Percentiles rank a stretch among this genome's conserved stretches.
Evolutionary conservation across 2,888 invertebrate species (phyloP).

Genomic region (Athripsodes cinereus): DNA sequence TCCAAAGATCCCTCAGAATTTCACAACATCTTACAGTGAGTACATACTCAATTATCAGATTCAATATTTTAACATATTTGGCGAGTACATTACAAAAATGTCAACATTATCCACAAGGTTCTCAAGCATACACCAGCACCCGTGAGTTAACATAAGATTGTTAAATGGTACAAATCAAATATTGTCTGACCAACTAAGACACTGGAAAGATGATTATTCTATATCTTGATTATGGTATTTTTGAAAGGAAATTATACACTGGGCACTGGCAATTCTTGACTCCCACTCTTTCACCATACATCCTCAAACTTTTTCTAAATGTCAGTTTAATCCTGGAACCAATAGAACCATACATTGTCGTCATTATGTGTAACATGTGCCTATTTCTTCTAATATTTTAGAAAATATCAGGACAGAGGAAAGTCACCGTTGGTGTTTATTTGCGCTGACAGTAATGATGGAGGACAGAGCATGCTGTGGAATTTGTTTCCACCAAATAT

Average conservation of each 20-base stretch:
- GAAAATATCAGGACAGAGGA: slow-evolving; percentile 54
- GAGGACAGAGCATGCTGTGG: slow-evolving; percentile 50
- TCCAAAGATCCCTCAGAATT: slow-evolving; percentile 60
- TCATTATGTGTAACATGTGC: no score
- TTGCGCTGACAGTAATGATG: slow-evolving; percentile 62
- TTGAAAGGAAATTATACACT: no score
- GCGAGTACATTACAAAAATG: background rate
- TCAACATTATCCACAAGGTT: background rate
- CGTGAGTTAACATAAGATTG: no score
- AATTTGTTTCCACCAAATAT: slow-evolving; percentile 60
- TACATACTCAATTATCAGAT: slow-evolving; percentile 24
- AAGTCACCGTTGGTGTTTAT: slow-evolving; percentile 66
- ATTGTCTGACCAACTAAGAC: no score
- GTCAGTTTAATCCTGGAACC: no score
- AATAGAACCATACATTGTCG: no score
- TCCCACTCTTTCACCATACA: no score
- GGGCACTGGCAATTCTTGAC: no score
- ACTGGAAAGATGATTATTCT: no score
- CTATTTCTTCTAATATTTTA: slow-evolving; percentile 42
- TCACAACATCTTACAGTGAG: slow-evolving; percentile 62
- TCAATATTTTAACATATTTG: background rate
- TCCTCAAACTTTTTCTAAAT: no score
- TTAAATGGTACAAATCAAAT: no score
- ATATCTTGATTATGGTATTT: no score
- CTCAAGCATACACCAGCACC: background rate